Conservation (phyloP, 2,113 vertebrate genomes). For the Astur gentilis region DNA sequence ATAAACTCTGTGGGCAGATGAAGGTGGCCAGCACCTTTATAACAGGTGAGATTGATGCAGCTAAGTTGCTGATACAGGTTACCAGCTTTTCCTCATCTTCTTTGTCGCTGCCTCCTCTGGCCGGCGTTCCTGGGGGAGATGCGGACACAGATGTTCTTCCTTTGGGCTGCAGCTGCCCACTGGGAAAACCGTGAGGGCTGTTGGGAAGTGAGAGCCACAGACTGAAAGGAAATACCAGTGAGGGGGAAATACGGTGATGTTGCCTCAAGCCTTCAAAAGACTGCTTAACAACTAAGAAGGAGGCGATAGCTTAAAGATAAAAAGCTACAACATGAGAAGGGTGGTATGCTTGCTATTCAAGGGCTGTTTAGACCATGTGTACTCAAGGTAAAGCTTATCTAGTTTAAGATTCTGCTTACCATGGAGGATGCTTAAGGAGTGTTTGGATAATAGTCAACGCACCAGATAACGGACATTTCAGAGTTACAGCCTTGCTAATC, state of each 20-base stretch:
- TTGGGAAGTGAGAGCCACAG: fast-evolving
- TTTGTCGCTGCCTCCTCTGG: not conserved
- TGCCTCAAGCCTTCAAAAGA: too few species aligned
- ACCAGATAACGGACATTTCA: too few species aligned
- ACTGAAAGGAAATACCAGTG: not conserved
- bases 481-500: too few species aligned
- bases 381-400: too few species aligned
- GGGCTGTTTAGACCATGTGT: too few species aligned
- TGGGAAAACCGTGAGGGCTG: fast-evolving
- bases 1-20: not conserved
- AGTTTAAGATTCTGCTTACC: too few species aligned
- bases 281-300: too few species aligned
- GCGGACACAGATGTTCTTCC: fast-evolving
- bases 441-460: too few species aligned
- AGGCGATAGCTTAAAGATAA: too few species aligned
- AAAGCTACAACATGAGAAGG: too few species aligned
- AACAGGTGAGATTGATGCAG: not conserved
- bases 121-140: not conserved
- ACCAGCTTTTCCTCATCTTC: not conserved
- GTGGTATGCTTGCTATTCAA: too few species aligned
- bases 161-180: not conserved
- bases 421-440: too few species aligned
- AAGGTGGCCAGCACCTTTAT: not conserved
- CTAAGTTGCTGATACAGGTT: not conserved
- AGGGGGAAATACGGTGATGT: not conserved